Evolutionary conservation across 2,113 vertebrate genomes (phyloP).

Genomic region (Channa argus): DNA sequence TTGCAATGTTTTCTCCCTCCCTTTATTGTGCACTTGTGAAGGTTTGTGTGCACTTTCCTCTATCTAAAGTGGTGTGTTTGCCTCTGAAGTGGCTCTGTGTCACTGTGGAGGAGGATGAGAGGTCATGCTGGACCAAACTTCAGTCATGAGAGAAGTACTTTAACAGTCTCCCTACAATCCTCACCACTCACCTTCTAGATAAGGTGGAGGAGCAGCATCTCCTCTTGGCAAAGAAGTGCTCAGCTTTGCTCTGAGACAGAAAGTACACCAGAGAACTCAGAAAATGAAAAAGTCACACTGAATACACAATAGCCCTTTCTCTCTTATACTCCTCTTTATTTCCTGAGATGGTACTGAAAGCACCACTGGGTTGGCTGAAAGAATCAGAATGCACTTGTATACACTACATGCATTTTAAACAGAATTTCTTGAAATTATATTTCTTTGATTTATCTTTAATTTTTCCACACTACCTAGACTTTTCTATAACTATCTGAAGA

Average conservation of each 20-base stretch:
- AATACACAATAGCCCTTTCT: slow-evolving; percentile 38
- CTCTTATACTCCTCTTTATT: neutral
- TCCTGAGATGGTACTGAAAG: too few species aligned
- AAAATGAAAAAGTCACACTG: slow-evolving; percentile 48
- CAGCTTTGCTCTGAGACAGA: slow-evolving; percentile 21
- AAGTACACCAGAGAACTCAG: slow-evolving; percentile 40
- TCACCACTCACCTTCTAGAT: slow-evolving; percentile 24
- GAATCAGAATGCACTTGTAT: too few species aligned
- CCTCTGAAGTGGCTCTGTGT: neutral
- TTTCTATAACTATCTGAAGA: too few species aligned
- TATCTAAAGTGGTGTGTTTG: neutral
- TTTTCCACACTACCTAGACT: neutral
- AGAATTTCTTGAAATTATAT: neutral
- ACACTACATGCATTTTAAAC: neutral
- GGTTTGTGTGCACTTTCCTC: slow-evolving; percentile 1
- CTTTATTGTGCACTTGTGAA: neutral
- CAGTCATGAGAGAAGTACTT: slow-evolving; percentile 35
- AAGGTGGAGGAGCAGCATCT: slow-evolving; percentile 13
- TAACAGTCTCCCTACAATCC: neutral
- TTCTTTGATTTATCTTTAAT: neutral
- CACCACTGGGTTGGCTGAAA: too few species aligned
- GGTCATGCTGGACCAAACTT: slow-evolving; percentile 10
- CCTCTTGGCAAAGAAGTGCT: slow-evolving; percentile 13
- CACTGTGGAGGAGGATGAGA: neutral
- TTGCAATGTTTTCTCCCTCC: neutral